phyloP scores from a whole-genome alignment of 1,140 invertebrate species.

The Diprion similis region DNA sequence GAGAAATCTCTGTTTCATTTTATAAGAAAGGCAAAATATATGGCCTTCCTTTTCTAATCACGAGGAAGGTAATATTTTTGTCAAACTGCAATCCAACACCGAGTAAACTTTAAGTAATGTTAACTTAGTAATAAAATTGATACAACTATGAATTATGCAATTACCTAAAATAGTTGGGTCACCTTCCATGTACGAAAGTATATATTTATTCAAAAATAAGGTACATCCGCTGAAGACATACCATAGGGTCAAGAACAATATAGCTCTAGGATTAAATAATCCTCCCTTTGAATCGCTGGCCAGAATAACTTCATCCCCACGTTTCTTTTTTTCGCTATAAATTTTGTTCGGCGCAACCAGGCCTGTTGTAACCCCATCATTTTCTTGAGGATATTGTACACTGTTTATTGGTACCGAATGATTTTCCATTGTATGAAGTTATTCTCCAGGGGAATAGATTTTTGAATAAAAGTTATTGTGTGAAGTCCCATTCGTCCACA shows the following conservation, averaged over 20 bases:
- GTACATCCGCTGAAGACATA: conserved; percentile 82
- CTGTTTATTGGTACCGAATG: conserved; percentile 44
- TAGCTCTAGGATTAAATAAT: conserved; percentile 69
- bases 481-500: no score
- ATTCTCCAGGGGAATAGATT: not conserved
- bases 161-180: conserved; percentile 82
- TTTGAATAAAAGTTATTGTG: no score
- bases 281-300: conserved; percentile 57
- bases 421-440: conserved; percentile 43
- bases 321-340: conserved; percentile 45
- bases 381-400: conserved; percentile 41
- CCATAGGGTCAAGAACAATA: conserved; percentile 77
- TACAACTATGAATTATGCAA: conserved; percentile 22
- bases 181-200: conserved; percentile 78
- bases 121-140: not conserved
- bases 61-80: conserved; percentile 15
- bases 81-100: conserved; percentile 6
- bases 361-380: conserved; percentile 36
- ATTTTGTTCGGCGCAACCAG: conserved; percentile 42
- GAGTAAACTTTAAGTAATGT: not conserved
- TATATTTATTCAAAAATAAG: conserved; percentile 86
- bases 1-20: conserved; percentile 5
- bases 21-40: conserved; percentile 23
- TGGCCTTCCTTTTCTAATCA: not conserved
- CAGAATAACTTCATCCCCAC: conserved; percentile 43